A percentile compares a stretch with the other conserved stretches of the same genome.
phyloP scores from a whole-genome alignment of 2,113 vertebrate genomes.

The Grus americana region DNA sequence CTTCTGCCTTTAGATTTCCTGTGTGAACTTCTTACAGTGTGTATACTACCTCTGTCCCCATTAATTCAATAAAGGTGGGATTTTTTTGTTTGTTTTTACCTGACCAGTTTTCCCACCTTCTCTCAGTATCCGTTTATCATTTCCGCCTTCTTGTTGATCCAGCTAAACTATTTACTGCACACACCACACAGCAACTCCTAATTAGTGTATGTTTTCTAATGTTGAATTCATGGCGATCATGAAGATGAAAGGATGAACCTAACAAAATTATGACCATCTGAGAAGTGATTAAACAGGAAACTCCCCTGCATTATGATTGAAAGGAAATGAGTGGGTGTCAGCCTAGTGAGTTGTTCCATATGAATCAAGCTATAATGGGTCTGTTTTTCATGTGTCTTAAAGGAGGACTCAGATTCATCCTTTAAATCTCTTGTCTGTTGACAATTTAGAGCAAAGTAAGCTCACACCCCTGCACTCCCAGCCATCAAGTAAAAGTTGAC shows the following conservation, averaged over 20 bases:
- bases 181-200: not conserved
- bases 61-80: not conserved
- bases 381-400: constrained; percentile 16
- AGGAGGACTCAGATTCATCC: not conserved
- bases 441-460: not conserved
- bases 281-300: constrained; percentile 39
- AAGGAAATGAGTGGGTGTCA: constrained; percentile 49
- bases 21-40: not conserved
- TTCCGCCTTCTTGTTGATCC: not conserved
- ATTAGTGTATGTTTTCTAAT: not conserved
- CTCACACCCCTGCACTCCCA: not conserved
- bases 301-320: constrained; percentile 26
- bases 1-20: not conserved
- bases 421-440: not conserved
- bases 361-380: constrained; percentile 52
- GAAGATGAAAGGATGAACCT: constrained; percentile 8
- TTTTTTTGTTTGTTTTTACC: not conserved
- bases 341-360: constrained; percentile 43
- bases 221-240: not conserved
- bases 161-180: not conserved
- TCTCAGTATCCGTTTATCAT: not conserved
- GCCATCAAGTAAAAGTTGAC: not conserved
- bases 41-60: not conserved
- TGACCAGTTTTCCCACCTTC: not conserved
- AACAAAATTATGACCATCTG: constrained; percentile 5